Base-by-base conservation (phyloP, 2,113 vertebrate species). In the Megaceryle maxima region DNA sequence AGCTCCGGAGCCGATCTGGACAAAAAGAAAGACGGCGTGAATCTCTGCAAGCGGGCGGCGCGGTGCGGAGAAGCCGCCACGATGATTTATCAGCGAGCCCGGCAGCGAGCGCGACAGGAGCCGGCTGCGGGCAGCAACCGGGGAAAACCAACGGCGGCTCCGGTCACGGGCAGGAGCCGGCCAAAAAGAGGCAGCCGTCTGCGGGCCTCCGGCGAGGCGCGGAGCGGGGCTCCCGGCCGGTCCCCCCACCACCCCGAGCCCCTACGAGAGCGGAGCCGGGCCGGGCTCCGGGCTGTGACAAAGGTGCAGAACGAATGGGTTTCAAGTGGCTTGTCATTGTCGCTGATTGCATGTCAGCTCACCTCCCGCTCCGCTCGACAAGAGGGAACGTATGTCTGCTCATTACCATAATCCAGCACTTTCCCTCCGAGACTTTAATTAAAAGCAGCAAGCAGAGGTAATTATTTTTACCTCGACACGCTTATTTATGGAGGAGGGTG, bases 371-470 rank as follows among this genome's bases (percentile, higher is more conserved):
- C 97, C 88, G 95, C 97, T 94, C 98, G 98, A 97, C 98, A 97
- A 98, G 98, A 98, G 97, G 98, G 98, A 98, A 98, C 98, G 98
- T 98, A 97, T 98, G 99, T 98, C 98, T 97, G 95, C 98, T 99
- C 98, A 99, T 99, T 99, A 98, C 88, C 99, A 99, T 99, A 99
- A 99, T 99, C 99, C 98, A 97, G 96, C 98, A 98, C 98, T 98
- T 98, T 99, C 98, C 98, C 98, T 99, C 97, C 20, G 98, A 99
- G 99, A 98, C 99, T 98, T 98, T 99, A 98, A 99, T 99, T 99
- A 99, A 98, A 99, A 98, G 98, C 99, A 99, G 99, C 98, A 98
- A 98, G 98, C 98, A 91, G 98, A 98, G 98, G 98, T 98, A 98
- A 99, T 99, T 98, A 98, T 98, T 98, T 98, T 97, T 97, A 96